These are phyloP conservation scores for Euwallacea fornicatus DNA, from an alignment of 1,140 invertebrate genomes.

Conservation along the genomic window DNA sequence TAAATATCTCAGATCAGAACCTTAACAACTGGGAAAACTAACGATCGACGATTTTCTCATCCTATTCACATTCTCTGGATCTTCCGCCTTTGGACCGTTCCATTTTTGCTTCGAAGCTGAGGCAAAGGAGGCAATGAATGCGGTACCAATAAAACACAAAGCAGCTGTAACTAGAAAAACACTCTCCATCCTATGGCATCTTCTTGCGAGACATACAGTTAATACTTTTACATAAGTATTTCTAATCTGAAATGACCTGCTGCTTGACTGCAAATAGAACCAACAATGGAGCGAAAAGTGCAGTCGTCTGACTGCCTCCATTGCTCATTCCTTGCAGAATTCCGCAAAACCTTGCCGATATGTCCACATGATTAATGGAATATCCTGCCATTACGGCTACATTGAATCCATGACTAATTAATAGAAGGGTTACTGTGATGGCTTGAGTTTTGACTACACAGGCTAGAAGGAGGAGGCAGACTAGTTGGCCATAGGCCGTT, in stretches of 20 bases:
- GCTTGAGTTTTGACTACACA: conserved; percentile 58
- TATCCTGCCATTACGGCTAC: conserved; percentile 73
- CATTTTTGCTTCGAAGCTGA: not conserved
- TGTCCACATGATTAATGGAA: conserved; percentile 69
- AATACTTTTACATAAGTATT: not conserved
- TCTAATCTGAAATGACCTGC: conserved; percentile 54
- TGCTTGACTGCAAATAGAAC: conserved; percentile 66
- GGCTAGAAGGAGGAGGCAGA: conserved; percentile 63
- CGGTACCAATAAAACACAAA: not conserved
- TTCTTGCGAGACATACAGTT: not conserved
- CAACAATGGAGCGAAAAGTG: conserved; percentile 68
- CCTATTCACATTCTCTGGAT: not conserved
- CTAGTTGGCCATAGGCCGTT: conserved; percentile 62
- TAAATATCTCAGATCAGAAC: not conserved
- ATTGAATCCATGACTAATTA: conserved; percentile 72
- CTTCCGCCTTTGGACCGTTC: not conserved
- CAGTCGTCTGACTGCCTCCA: conserved; percentile 68
- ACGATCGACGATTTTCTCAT: not conserved
- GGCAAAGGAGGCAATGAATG: not conserved
- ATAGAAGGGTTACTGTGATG: conserved; percentile 62
- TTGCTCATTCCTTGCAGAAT: conserved; percentile 77
- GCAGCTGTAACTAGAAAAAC: not conserved
- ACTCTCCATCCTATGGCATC: not conserved
- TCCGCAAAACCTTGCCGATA: conserved; percentile 71
- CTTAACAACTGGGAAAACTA: not conserved